phyloP scores from a whole-genome alignment of 2,113 vertebrate species.

The Phaethon lepturus region DNA sequence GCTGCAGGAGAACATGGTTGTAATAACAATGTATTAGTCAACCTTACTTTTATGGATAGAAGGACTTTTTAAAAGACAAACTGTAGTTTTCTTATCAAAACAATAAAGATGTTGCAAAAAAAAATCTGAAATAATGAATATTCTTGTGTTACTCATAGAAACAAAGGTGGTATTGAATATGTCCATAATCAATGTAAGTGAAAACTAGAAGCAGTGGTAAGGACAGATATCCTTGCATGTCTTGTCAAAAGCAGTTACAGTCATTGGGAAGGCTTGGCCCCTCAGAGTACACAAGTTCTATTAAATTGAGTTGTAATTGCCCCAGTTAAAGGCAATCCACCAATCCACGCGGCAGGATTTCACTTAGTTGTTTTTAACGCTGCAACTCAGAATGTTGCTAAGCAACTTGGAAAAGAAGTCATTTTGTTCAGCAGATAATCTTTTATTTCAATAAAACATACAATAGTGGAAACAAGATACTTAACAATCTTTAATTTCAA shows the following conservation, averaged over 20 bases:
- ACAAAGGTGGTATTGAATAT: background rate
- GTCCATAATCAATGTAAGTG: background rate
- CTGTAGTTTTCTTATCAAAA: background rate
- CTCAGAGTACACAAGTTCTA: background rate
- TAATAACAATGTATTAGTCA: background rate
- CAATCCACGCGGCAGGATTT: background rate
- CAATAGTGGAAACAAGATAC: constrained; percentile 20
- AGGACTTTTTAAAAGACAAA: background rate
- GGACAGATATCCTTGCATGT: background rate
- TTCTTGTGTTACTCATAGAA: background rate
- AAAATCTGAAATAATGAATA: background rate
- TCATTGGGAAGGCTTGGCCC: background rate
- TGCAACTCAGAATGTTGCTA: background rate
- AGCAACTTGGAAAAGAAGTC: background rate
- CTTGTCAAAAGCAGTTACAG: background rate
- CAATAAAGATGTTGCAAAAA: constrained; percentile 8
- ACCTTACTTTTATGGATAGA: background rate
- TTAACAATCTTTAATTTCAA: constrained; percentile 12
- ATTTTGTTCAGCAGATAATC: background rate
- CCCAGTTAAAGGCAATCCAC: background rate
- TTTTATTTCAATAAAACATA: constrained; percentile 60
- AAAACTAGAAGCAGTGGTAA: background rate
- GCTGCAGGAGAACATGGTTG: background rate
- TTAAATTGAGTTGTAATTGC: background rate
- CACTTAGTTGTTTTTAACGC: background rate